Evolutionary conservation across 2,888 invertebrate species (phyloP), one percentile per base, ranked within the genome.

Genomic region (Lithophane ornitopus): DNA sequence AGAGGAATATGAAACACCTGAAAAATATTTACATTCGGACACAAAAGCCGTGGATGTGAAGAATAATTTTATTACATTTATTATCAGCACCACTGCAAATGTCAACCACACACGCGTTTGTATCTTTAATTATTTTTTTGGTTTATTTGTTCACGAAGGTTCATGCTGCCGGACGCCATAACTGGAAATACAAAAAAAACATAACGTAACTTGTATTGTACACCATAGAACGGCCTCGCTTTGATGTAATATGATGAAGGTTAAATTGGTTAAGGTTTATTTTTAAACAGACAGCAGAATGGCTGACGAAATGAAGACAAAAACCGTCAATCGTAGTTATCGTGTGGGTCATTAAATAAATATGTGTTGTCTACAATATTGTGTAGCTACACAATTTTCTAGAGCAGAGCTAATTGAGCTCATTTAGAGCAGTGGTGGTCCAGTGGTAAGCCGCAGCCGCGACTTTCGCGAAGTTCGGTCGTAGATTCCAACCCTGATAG

Each of bases 241-340:
- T 54, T 69, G 56, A 73, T 73, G 62, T 67, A 71, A 46, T 70
- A 46, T 44, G 3, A 69, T 54, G 82, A 85, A 85, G 82, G 82
- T 81, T 85, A 61, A 81, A 76, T 81, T 85, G 58, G 58, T 85
- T 81, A 52, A 61, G 22, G n/a, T 81, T 80, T 80, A 74, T 74
- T 74, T 84, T 71, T 71, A 72, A 58, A 73, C 54, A 52, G 12
- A 44, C 28, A 39, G 16, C 19, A 56, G 46, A 67, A 44, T 52
- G n/a, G 56, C 44, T 71, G 63, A 49, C 61, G 66, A 58, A 59
- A 61, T 77, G 22, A 28, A 69, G 52, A 79, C 58, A 72, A 76
- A 70, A 70, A 52, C 46, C 56, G 44, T 39, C 46, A 52, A n/a
- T 44, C 58, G 44, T 52, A 22, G n/a, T 8, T 65, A 26, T 19